Conservation (phyloP, 2,113 vertebrate species). For the Lontra canadensis region DNA sequence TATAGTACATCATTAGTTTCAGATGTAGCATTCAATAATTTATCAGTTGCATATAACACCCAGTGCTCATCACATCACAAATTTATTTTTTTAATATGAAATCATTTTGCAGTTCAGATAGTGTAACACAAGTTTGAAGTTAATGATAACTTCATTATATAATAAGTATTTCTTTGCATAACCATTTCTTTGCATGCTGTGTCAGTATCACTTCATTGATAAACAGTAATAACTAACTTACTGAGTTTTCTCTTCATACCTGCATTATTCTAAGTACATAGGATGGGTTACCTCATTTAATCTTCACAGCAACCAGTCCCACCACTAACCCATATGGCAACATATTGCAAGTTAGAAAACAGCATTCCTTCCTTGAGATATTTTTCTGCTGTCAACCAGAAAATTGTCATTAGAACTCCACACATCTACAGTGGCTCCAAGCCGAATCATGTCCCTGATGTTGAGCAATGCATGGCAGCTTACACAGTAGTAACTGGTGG, state of each 20-base stretch:
- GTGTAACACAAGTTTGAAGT: neutral
- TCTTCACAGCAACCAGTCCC: neutral
- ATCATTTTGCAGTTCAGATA: neutral
- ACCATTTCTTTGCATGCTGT: neutral
- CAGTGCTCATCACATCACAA: neutral
- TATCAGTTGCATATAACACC: neutral
- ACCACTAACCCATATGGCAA: neutral
- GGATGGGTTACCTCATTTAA: neutral
- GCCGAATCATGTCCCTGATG: neutral
- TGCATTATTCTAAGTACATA: neutral
- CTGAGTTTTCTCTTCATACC: neutral
- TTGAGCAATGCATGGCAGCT: neutral
- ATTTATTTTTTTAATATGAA: conserved; percentile 5
- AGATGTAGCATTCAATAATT: neutral
- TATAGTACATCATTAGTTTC: neutral
- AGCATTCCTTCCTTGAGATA: neutral
- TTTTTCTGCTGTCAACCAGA: neutral
- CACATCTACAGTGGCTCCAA: neutral
- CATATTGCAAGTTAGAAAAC: neutral
- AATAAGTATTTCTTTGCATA: neutral
- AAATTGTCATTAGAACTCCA: neutral
- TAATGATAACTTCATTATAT: neutral
- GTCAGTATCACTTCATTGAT: neutral
- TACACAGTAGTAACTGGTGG: neutral
- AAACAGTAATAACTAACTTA: neutral